Conservation (phyloP, 1,140 invertebrate genomes). For the Kradibia gibbosae region DNA sequence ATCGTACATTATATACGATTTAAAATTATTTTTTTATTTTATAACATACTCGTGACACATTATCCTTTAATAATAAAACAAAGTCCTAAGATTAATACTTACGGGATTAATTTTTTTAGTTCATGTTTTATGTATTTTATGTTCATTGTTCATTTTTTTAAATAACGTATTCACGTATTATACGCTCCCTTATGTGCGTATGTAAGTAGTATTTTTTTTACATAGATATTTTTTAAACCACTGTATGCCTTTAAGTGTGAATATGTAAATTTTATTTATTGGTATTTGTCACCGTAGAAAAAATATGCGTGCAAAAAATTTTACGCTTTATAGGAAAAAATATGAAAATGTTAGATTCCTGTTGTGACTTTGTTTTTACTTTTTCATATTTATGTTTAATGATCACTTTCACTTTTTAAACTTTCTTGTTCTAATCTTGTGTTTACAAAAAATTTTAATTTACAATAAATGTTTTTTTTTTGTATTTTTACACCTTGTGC, state of each 20-base stretch:
- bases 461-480: background rate
- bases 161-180: background rate
- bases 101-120: constrained; percentile 8
- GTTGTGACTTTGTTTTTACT: background rate
- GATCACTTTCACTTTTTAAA: background rate
- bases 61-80: constrained; percentile 16
- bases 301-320: constrained; percentile 47
- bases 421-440: background rate
- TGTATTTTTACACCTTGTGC: background rate
- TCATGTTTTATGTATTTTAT: background rate
- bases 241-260: background rate
- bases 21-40: constrained; percentile 1
- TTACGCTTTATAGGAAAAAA: constrained; percentile 32
- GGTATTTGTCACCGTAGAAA: constrained; percentile 38
- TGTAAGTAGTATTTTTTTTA: background rate
- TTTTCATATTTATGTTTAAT: background rate
- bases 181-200: background rate
- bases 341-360: constrained; percentile 23
- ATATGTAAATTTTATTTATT: constrained; percentile 11
- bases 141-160: background rate
- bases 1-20: constrained; percentile 1
- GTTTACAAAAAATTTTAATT: background rate
- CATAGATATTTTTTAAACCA: background rate
- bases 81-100: constrained; percentile 31
- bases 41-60: background rate